A percentile compares a stretch with the other conserved stretches of the same genome.
Conservation (phyloP, 2,113 vertebrate species). For the Meles meles region DNA sequence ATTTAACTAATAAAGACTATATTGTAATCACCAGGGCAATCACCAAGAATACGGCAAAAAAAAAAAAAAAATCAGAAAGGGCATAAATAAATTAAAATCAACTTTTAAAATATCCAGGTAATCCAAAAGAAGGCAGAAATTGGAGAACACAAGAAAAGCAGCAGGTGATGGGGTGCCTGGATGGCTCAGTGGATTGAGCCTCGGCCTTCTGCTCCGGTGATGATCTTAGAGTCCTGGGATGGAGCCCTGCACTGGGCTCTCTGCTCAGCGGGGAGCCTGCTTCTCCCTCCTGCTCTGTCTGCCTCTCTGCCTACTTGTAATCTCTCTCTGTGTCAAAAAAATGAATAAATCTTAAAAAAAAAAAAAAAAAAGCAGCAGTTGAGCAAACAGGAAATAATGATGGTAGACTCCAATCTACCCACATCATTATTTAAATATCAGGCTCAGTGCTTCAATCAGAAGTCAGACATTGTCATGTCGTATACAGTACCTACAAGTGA, state of each 20-base stretch:
- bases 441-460: background rate
- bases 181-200: no score
- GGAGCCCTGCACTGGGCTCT: no score
- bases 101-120: background rate
- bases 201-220: no score
- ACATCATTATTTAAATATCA: background rate
- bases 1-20: background rate
- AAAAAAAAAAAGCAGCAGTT: background rate
- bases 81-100: background rate
- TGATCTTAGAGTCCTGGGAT: no score
- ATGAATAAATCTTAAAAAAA: no score
- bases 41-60: background rate
- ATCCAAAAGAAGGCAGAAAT: background rate
- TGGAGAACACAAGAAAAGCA: background rate
- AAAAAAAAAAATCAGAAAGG: constrained; percentile 3
- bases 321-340: no score
- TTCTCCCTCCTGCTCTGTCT: no score
- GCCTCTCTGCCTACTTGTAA: no score
- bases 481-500: background rate
- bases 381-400: background rate
- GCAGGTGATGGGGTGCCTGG: background rate
- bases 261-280: no score
- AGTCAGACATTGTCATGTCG: background rate
- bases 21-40: background rate
- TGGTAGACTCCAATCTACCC: background rate